phyloP scores from a whole-genome alignment of 2,888 invertebrate species.

The Pseudanteris insignis region DNA sequence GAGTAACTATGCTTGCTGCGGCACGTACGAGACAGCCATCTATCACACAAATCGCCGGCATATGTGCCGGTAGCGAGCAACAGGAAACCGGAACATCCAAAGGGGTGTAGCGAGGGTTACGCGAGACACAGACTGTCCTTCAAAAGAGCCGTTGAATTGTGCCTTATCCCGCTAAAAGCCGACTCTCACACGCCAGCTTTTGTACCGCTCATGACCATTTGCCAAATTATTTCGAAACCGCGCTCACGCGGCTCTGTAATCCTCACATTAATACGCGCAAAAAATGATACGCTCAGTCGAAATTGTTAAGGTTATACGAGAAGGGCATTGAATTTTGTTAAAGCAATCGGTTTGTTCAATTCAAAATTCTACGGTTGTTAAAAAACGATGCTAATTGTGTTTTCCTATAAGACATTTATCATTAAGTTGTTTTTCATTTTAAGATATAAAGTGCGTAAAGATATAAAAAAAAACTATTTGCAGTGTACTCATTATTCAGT shows the following conservation, averaged over 20 bases:
- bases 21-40: conserved; percentile 19
- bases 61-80: conserved; percentile 36
- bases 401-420: too few relatives aligned
- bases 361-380: too few relatives aligned
- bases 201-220: conserved; percentile 31
- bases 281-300: too few relatives aligned
- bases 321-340: too few relatives aligned
- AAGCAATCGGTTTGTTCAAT: too few relatives aligned
- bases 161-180: conserved; percentile 40
- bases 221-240: conserved; percentile 37
- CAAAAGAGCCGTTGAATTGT: conserved; percentile 44
- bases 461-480: too few relatives aligned
- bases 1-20: conserved; percentile 27
- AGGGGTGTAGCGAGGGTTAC: conserved; percentile 29
- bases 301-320: too few relatives aligned
- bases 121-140: conserved; percentile 25
- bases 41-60: conserved; percentile 31
- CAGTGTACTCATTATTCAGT: too few relatives aligned
- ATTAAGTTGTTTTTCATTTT: too few relatives aligned
- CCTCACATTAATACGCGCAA: conserved; percentile 16
- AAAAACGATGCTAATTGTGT: too few relatives aligned
- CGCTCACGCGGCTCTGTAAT: conserved; percentile 7
- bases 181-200: conserved; percentile 23
- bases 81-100: conserved; percentile 33
- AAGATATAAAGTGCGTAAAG: too few relatives aligned